These are phyloP conservation scores for Perodicticus potto DNA, from an alignment of 2,797 vertebrate species.

Conservation along the genomic window DNA sequence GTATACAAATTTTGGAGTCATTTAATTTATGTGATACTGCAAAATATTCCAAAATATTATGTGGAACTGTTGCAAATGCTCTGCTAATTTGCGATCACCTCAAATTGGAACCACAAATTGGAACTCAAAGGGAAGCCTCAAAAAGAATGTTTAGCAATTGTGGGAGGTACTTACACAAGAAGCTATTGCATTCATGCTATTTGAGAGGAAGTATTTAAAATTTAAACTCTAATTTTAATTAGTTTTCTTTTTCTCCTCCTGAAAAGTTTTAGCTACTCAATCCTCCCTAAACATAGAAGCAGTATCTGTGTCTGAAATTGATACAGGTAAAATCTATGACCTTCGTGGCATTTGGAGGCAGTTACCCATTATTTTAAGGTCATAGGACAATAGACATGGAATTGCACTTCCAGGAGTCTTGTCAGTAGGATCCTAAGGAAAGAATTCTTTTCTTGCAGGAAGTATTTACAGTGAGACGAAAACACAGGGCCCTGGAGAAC, in stretches of 20 bases:
- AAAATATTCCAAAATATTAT: slow-evolving; percentile 40
- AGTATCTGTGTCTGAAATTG: background rate
- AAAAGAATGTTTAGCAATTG: background rate
- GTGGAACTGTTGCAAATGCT: background rate
- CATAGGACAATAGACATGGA: background rate
- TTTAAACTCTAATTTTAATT: background rate
- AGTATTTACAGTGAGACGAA: background rate
- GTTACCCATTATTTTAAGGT: background rate
- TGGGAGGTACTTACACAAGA: background rate
- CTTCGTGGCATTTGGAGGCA: background rate
- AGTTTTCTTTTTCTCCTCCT: background rate
- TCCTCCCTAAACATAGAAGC: background rate
- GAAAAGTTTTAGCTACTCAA: background rate
- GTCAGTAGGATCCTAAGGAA: background rate
- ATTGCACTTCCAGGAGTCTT: background rate
- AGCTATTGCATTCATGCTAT: background rate
- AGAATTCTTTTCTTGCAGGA: background rate
- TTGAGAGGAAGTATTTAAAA: slow-evolving; percentile 9
- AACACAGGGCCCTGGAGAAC: background rate
- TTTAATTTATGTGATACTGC: slow-evolving; percentile 33
- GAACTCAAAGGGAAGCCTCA: background rate
- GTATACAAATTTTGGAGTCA: background rate
- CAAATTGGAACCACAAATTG: background rate
- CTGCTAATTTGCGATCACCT: background rate
- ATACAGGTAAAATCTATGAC: background rate